phyloP scores from a whole-genome alignment of 1,140 invertebrate species.

The Bilobella aurantiaca region DNA sequence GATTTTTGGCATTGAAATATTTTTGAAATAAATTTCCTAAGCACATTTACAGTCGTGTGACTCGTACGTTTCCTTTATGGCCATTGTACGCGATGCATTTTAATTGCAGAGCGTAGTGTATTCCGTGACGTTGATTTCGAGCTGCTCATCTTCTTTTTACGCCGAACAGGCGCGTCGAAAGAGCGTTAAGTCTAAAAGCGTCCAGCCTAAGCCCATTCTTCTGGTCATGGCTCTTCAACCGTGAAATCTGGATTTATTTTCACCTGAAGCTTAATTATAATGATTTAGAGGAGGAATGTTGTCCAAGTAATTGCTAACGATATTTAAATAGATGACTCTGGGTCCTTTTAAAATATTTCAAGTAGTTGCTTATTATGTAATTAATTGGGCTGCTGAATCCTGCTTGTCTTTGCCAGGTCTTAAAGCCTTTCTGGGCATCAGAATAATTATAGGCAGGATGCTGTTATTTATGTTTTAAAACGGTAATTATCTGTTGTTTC shows the following conservation, averaged over 20 bases:
- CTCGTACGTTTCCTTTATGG: neutral
- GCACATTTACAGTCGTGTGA: neutral
- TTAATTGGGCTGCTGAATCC: too few species aligned
- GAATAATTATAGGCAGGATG: too few species aligned
- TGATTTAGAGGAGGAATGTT: neutral
- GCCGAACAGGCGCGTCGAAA: neutral
- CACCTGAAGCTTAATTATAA: neutral
- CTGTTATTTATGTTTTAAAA: too few species aligned
- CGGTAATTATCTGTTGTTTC: too few species aligned
- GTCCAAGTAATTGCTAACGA: constrained; percentile 1
- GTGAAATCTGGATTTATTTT: neutral
- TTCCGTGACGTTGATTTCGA: neutral
- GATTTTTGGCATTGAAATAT: too few species aligned
- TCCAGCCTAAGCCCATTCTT: neutral
- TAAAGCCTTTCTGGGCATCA: too few species aligned
- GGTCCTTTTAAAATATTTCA: too few species aligned
- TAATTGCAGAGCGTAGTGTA: constrained; percentile 1
- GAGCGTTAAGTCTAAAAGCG: neutral
- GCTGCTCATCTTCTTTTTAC: neutral
- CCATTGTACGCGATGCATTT: neutral
- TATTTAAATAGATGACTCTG: too few species aligned
- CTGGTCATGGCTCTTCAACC: neutral
- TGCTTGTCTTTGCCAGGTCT: too few species aligned
- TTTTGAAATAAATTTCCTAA: too few species aligned
- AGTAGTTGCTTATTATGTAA: too few species aligned